A percentile compares a stretch with the other conserved stretches of the same genome.
phyloP scores from a whole-genome alignment of 2,888 invertebrate species.

The Labia minor region DNA sequence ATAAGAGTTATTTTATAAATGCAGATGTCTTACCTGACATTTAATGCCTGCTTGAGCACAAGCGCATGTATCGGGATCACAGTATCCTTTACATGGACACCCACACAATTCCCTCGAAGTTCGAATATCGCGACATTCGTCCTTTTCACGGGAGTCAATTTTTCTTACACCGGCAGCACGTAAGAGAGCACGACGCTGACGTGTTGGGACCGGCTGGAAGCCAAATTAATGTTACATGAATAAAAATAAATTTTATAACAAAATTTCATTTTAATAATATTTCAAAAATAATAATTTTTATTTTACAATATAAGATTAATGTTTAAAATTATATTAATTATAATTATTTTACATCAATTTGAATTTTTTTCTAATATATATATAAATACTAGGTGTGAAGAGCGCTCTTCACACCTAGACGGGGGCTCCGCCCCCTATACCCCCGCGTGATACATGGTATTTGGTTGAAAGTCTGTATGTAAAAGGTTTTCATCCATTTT shows the following conservation, averaged over 20 bases:
- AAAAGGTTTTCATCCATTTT: no score
- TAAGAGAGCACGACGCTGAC: constrained; percentile 76
- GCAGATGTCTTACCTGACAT: constrained; percentile 76
- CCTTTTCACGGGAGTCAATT: constrained; percentile 86
- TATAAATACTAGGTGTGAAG: no score
- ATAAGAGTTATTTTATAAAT: no score
- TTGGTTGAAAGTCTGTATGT: no score
- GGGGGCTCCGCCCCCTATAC: no score
- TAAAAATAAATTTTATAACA: not conserved
- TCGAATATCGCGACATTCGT: constrained; percentile 85
- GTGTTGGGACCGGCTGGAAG: constrained; percentile 81
- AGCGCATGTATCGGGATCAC: constrained; percentile 90
- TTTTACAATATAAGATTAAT: not conserved
- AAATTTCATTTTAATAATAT: no score
- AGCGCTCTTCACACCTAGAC: no score
- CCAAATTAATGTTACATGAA: constrained; percentile 19
- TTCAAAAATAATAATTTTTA: not conserved
- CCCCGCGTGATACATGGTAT: no score
- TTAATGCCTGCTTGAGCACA: constrained; percentile 93
- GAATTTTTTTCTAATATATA: no score
- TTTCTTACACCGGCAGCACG: constrained; percentile 88
- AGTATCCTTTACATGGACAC: constrained; percentile 82
- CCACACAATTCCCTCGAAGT: constrained; percentile 88
- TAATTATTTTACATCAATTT: no score
- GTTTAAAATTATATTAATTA: not conserved